A percentile compares a stretch with the other conserved stretches of the same genome.
phyloP scores from a whole-genome alignment of 2,113 vertebrate genomes.

The Aleadryas rufinucha region DNA sequence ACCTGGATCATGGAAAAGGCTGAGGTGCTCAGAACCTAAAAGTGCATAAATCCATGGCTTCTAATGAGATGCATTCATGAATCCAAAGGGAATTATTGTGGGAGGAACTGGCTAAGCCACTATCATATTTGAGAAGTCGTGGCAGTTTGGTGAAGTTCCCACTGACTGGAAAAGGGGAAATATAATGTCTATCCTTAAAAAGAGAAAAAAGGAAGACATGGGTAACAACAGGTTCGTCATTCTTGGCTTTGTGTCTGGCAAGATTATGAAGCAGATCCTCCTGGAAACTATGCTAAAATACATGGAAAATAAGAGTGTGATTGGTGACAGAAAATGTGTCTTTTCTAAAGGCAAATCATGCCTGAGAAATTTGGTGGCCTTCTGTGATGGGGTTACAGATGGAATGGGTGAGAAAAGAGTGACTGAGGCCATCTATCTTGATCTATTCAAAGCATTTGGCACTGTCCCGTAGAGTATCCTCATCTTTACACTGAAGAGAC shows the following conservation, averaged over 20 bases:
- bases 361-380: neutral
- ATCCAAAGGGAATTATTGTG: neutral
- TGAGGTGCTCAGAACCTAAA: neutral
- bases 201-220: neutral
- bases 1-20: neutral
- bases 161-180: neutral
- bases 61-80: neutral
- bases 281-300: neutral
- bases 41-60: accelerated
- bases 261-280: neutral
- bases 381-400: neutral
- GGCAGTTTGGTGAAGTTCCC: neutral
- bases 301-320: neutral
- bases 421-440: neutral
- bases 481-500: neutral
- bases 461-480: neutral
- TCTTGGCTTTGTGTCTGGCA: neutral
- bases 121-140: neutral
- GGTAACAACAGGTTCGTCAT: neutral
- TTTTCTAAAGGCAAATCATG: neutral
- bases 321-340: neutral
- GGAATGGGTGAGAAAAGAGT: neutral
- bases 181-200: neutral
- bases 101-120: neutral
- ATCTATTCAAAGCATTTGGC: neutral